Evolutionary conservation across 1,140 invertebrate species (phyloP).

Genomic region (Lucilia cuprina): DNA sequence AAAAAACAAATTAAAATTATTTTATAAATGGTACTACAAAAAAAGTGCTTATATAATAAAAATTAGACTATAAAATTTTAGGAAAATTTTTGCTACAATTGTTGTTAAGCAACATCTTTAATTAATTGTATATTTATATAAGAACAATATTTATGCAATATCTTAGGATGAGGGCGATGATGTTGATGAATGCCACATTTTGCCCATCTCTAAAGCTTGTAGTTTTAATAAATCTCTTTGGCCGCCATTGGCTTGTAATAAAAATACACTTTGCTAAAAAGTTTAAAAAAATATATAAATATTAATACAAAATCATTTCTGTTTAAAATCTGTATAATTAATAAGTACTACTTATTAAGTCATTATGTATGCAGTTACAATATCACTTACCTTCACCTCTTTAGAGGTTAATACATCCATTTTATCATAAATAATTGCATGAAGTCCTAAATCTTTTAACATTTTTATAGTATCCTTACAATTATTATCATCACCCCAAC

Average conservation of each 20-base stretch:
- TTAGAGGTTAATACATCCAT: constrained; percentile 81
- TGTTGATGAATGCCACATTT: constrained; percentile 50
- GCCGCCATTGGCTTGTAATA: constrained; percentile 78
- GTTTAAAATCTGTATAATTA: too few species aligned
- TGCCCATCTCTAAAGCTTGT: constrained; percentile 56
- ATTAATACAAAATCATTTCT: too few species aligned
- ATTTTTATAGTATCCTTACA: constrained; percentile 84
- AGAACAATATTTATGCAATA: background rate
- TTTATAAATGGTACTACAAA: background rate
- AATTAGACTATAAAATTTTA: background rate
- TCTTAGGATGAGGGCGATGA: background rate
- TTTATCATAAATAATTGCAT: constrained; percentile 94
- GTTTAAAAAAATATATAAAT: background rate
- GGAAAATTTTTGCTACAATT: background rate
- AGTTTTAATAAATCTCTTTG: constrained; percentile 67
- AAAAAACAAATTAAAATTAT: background rate
- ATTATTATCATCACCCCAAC: constrained; percentile 96
- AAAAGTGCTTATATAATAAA: background rate
- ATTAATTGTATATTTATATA: background rate
- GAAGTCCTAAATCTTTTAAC: constrained; percentile 85
- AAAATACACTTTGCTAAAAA: constrained; percentile 76
- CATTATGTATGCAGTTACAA: too few species aligned
- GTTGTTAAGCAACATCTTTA: background rate
- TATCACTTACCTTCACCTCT: constrained; percentile 74
- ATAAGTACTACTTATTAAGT: background rate